Percentiles rank a stretch among this genome's conserved stretches.
Conservation (phyloP, 2,888 invertebrate species). For the Lysandra coridon region DNA sequence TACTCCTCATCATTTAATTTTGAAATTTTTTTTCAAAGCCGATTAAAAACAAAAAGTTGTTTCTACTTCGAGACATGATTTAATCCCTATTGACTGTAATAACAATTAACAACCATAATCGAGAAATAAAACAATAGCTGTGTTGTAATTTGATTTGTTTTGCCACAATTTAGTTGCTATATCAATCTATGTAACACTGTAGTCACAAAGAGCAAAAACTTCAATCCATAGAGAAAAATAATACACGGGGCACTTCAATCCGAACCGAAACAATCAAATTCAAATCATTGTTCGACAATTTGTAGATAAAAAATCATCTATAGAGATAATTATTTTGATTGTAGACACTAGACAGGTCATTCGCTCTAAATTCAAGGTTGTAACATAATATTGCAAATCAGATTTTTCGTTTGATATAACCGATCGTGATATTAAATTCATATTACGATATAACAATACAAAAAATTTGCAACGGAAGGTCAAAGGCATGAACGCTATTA, state of each 20-base stretch:
- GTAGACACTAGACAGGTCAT: constrained; percentile 24
- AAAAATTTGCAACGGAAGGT: neutral
- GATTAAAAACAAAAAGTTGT: too few species aligned
- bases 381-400: constrained; percentile 5
- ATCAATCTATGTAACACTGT: constrained; percentile 5
- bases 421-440: constrained; percentile 2
- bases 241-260: neutral
- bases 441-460: neutral
- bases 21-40: too few species aligned
- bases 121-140: neutral
- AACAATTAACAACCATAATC: neutral
- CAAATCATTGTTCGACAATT: neutral
- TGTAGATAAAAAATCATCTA: constrained; percentile 19
- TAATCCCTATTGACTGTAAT: neutral
- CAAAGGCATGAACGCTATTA: neutral
- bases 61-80: too few species aligned
- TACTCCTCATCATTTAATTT: too few species aligned
- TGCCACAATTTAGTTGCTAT: constrained; percentile 22
- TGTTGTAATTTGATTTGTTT: constrained; percentile 5
- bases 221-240: neutral
- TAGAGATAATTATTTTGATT: constrained; percentile 11
- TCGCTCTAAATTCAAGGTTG: constrained; percentile 16
- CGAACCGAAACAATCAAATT: constrained; percentile 6
- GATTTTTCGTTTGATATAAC: constrained; percentile 12
- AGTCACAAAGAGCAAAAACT: constrained; percentile 17